phyloP scores from a whole-genome alignment of 2,888 invertebrate genomes.

The Orchesella flavescens region DNA sequence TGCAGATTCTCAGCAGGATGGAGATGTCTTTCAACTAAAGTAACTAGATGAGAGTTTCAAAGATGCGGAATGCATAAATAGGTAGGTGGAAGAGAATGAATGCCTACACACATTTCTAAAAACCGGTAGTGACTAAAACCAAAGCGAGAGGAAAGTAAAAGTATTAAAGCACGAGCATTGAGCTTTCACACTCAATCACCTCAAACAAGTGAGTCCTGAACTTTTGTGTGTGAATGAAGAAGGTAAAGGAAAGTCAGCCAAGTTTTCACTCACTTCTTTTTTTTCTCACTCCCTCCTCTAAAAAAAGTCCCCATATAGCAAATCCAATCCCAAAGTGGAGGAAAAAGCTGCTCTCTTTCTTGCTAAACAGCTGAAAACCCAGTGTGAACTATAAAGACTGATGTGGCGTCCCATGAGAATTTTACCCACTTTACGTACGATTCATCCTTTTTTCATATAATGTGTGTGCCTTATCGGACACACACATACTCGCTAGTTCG shows the following conservation, averaged over 20 bases:
- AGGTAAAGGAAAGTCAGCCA: constrained; percentile 27
- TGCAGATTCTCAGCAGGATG: not conserved
- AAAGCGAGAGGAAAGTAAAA: not conserved
- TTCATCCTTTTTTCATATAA: not conserved
- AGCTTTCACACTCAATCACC: constrained; percentile 42
- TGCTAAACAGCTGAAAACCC: constrained; percentile 24
- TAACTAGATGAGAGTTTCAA: not conserved
- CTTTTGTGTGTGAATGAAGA: not conserved
- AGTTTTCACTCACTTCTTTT: constrained; percentile 44
- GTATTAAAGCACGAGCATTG: constrained; percentile 10
- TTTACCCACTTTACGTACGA: constrained; percentile 20
- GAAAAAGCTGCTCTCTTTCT: constrained; percentile 26
- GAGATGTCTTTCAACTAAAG: constrained; percentile 4
- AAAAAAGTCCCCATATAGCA: not conserved
- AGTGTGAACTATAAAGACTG: constrained; percentile 34
- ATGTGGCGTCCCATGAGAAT: constrained; percentile 33
- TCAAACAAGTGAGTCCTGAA: constrained; percentile 33
- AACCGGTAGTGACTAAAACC: not conserved
- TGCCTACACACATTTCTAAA: not conserved
- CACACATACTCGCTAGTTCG: too few species aligned
- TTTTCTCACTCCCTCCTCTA: not conserved
- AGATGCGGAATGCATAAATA: not conserved
- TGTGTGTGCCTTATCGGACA: not conserved
- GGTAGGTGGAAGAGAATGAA: not conserved
- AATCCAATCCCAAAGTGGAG: constrained; percentile 17